Conservation (phyloP, 2,113 vertebrate genomes). For the Clarias batrachus region DNA sequence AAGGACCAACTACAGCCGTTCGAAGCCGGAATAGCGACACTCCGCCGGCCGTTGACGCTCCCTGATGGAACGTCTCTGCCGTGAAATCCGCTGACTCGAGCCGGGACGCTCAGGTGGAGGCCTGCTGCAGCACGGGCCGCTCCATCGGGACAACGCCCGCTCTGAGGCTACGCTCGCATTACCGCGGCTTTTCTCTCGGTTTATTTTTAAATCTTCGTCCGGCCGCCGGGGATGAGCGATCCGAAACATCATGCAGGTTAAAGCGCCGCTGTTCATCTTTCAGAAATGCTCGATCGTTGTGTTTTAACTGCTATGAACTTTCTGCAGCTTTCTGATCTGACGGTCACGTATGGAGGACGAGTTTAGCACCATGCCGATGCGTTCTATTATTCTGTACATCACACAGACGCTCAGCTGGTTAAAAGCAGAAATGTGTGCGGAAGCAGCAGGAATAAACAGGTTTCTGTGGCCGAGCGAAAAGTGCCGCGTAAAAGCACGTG, state of each 20-base stretch:
- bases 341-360: neutral
- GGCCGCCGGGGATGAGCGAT: neutral
- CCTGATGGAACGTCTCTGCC: slow-evolving; percentile 16
- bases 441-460: slow-evolving; percentile 19
- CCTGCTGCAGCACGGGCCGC: slow-evolving; percentile 15
- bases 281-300: no score
- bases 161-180: slow-evolving; percentile 36
- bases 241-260: no score
- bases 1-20: neutral
- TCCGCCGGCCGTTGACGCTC: neutral
- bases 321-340: no score
- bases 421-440: neutral
- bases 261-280: no score
- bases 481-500: neutral
- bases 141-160: slow-evolving; percentile 43
- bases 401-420: neutral
- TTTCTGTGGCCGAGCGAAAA: slow-evolving; percentile 30
- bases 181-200: neutral
- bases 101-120: slow-evolving; percentile 24
- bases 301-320: no score
- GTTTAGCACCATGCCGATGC: neutral
- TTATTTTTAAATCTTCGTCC: neutral
- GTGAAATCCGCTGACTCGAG: slow-evolving; percentile 36
- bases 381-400: neutral
- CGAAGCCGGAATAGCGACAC: neutral